These are phyloP conservation scores for Lysandra coridon DNA, from an alignment of 2,888 invertebrate genomes.

Conservation along the genomic window DNA sequence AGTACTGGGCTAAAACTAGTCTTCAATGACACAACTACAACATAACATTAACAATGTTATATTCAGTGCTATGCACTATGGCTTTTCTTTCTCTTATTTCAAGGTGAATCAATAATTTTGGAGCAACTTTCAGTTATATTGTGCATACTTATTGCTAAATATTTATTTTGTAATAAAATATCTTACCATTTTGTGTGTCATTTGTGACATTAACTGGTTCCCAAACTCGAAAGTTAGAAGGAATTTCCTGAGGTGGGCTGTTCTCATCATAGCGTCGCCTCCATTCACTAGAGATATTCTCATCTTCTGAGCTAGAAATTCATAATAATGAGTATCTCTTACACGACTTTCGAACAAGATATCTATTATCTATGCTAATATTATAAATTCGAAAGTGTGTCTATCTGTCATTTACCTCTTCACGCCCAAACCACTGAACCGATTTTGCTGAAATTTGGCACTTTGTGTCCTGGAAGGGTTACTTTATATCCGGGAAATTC, in stretches of 20 bases:
- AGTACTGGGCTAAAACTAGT: too few species aligned
- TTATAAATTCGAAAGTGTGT: not conserved
- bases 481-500: too few species aligned
- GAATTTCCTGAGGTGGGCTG: slow-evolving; percentile 43
- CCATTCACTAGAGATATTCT: slow-evolving; percentile 33
- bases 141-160: not conserved
- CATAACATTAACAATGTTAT: too few species aligned
- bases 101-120: too few species aligned
- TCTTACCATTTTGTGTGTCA: slow-evolving; percentile 47
- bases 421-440: not conserved
- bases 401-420: not conserved
- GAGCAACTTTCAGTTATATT: too few species aligned
- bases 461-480: too few species aligned
- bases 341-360: not conserved
- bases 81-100: too few species aligned
- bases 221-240: slow-evolving; percentile 61
- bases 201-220: slow-evolving; percentile 51
- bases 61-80: too few species aligned
- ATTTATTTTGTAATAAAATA: slow-evolving; percentile 23
- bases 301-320: slow-evolving; percentile 37
- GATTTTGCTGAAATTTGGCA: too few species aligned
- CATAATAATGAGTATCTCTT: not conserved
- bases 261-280: slow-evolving; percentile 37
- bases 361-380: not conserved
- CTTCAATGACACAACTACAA: too few species aligned